Conservation (phyloP, 2,888 invertebrate species). For the Lottia gigantea region DNA sequence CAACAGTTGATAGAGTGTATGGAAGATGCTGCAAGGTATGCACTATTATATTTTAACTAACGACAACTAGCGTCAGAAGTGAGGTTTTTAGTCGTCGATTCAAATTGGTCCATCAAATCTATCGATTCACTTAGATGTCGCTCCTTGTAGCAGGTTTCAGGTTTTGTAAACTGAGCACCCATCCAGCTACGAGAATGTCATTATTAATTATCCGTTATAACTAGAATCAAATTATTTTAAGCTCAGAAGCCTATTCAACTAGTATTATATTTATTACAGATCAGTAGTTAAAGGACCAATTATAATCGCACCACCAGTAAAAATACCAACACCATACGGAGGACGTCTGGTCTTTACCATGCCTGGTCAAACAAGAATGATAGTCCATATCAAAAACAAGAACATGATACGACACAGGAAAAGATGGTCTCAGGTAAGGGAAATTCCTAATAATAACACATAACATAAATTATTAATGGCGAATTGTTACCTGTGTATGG, state of each 20-base stretch:
- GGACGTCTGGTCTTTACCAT: conserved; percentile 93
- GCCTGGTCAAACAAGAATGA: conserved; percentile 97
- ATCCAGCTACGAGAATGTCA: too few species aligned
- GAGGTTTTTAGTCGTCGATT: too few species aligned
- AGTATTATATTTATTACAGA: conserved; percentile 45
- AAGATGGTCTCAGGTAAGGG: conserved; percentile 92
- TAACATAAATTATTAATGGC: too few species aligned
- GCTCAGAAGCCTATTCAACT: background rate
- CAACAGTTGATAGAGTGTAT: conserved; percentile 90
- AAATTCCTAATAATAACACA: background rate
- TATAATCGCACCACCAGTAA: conserved; percentile 89
- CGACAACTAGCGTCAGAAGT: too few species aligned
- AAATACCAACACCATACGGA: conserved; percentile 95
- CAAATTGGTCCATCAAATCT: too few species aligned
- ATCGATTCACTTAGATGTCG: too few species aligned
- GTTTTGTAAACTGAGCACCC: too few species aligned
- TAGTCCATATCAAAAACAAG: conserved; percentile 97
- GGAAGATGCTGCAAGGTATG: conserved; percentile 65
- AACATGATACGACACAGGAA: conserved; percentile 97
- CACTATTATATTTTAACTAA: too few species aligned
- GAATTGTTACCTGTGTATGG: too few species aligned
- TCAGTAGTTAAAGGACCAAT: conserved; percentile 91
- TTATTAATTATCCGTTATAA: too few species aligned
- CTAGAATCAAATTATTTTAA: background rate
- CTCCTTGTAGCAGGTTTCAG: too few species aligned